phyloP scores from a whole-genome alignment of 2,888 invertebrate species.

The Rotaria magnacalcarata region DNA sequence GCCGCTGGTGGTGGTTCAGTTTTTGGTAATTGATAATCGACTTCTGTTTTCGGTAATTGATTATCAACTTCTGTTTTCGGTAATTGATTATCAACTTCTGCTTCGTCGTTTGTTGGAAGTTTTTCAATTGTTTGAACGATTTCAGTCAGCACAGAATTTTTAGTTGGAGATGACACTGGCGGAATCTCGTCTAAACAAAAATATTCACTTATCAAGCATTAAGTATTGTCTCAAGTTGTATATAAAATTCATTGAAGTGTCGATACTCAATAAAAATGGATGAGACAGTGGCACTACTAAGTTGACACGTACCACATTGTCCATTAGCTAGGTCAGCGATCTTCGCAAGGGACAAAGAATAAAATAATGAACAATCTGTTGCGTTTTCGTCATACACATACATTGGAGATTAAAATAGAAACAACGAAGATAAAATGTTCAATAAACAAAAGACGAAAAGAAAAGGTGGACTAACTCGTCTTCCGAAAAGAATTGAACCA shows the following conservation, averaged over 20 bases:
- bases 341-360: neutral
- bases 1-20: constrained; percentile 1
- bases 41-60: neutral
- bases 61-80: neutral
- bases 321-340: constrained; percentile 1
- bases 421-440: neutral
- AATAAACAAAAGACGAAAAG: constrained; percentile 1
- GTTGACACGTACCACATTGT: neutral
- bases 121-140: neutral
- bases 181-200: neutral
- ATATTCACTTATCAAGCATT: neutral
- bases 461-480: neutral
- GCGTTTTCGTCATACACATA: neutral
- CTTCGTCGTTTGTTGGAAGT: neutral
- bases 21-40: neutral
- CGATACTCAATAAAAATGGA: neutral
- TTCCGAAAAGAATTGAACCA: constrained; percentile 1
- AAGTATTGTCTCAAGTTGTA: neutral
- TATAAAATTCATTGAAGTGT: neutral
- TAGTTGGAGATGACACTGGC: neutral
- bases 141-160: neutral
- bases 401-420: constrained; percentile 4
- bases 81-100: neutral
- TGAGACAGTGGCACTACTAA: neutral
- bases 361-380: neutral